phyloP scores from a whole-genome alignment of 2,113 vertebrate genomes.

The Hirundichthys speculiger region DNA sequence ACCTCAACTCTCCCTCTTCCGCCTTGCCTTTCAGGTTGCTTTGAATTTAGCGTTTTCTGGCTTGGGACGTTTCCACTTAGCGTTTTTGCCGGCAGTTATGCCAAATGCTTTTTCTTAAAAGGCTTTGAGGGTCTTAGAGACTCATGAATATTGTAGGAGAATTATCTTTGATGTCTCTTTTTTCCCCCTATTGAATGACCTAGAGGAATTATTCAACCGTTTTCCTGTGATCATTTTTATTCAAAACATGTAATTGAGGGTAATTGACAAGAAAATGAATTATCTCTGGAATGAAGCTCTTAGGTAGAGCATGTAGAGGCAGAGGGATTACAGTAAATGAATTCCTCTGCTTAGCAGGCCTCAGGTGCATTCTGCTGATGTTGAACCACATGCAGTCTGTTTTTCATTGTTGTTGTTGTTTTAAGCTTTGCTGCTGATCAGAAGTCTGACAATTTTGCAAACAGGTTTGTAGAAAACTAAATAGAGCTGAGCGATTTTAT shows the following conservation, averaged over 20 bases:
- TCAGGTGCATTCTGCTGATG: constrained; percentile 5
- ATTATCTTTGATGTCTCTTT: constrained; percentile 49
- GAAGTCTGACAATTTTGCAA: constrained; percentile 35
- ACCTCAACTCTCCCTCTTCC: constrained; percentile 14
- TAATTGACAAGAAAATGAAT: constrained; percentile 29
- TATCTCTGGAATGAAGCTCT: constrained; percentile 6
- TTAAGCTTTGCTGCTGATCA: constrained; percentile 11
- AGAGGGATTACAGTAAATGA: constrained; percentile 11
- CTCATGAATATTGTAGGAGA: constrained; percentile 68
- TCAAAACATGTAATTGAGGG: constrained; percentile 38
- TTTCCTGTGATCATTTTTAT: constrained; percentile 34
- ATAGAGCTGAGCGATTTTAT: no score
- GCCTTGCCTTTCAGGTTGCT: constrained; percentile 32
- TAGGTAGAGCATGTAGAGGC: constrained; percentile 3
- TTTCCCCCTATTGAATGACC: constrained; percentile 31
- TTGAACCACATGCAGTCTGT: constrained; percentile 10
- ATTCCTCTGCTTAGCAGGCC: neutral
- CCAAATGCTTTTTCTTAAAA: constrained; percentile 47
- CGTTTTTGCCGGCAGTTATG: constrained; percentile 57
- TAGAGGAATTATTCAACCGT: constrained; percentile 21
- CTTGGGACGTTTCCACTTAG: constrained; percentile 50
- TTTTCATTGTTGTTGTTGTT: no score
- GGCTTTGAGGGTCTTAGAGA: constrained; percentile 62
- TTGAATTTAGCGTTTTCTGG: constrained; percentile 51
- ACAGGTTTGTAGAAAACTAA: constrained; percentile 20